These are phyloP conservation scores for Colistium nudipinnis DNA, from an alignment of 2,113 vertebrate species.

Conservation along the genomic window DNA sequence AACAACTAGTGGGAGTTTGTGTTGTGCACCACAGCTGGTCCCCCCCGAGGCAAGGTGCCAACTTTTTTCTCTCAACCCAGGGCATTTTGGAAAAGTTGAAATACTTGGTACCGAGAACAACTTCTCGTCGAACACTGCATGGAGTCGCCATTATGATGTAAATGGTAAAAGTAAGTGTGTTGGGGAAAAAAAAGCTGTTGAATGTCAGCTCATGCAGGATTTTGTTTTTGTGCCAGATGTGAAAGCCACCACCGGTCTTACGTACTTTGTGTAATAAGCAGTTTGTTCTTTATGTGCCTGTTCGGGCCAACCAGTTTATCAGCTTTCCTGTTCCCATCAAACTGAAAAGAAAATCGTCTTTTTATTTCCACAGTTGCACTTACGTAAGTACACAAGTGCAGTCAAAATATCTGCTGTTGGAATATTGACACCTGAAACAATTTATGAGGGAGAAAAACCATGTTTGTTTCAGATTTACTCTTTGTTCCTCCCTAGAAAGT, in stretches of 20 bases:
- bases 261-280: background rate
- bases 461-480: no score
- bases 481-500: no score
- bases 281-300: background rate
- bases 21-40: slow-evolving; percentile 55
- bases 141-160: slow-evolving; percentile 39
- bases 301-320: slow-evolving; percentile 2
- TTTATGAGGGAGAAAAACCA: no score
- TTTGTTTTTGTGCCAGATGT: background rate
- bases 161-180: no score
- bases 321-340: background rate
- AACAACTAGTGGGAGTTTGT: background rate
- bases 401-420: background rate
- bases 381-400: no score
- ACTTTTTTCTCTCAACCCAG: background rate
- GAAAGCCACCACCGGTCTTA: background rate
- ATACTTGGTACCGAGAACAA: slow-evolving; percentile 21
- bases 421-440: no score
- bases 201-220: background rate
- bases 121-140: slow-evolving; percentile 12
- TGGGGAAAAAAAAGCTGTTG: no score
- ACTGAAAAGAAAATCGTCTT: background rate
- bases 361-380: no score
- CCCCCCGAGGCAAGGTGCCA: slow-evolving; percentile 38
- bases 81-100: slow-evolving; percentile 28